Evolutionary conservation across 2,797 vertebrate species (phyloP), one percentile per base, ranked within the genome.

Genomic region (Eulemur coronatus): DNA sequence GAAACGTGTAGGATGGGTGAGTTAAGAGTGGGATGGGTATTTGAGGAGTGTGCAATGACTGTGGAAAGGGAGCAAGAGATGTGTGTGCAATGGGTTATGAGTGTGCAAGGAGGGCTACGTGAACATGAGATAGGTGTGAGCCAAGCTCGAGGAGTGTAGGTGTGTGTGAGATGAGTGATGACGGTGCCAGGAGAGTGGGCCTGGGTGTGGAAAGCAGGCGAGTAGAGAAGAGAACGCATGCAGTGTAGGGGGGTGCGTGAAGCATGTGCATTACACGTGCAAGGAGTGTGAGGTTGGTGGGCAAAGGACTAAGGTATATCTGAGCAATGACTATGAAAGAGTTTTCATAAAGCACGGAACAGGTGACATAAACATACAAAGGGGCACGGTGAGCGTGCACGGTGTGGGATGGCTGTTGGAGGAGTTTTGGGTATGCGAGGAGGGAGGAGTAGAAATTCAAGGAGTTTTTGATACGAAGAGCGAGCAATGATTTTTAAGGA

Each of bases 221-320:
- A 89, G 43, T 1, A 10, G 59, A 35, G 59, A 24, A 67, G 26
- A 50, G 59, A 59, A 69, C 5, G 24, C 18, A 1, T 7, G 55
- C 4, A 20, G 43, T 6, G 5, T 2, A 43, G n/a, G 35, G 12
- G 12, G 2, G 30, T 18, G 7, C 4, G 4, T 0, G 61, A 35
- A 18, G n/a, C 4, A 0, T 0, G 24, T 1, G 46, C 35, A 18
- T 1, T 17, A 7, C 46, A 33, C 1, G 4, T 20, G 30, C 24
- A 75, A 43, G 59, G 20, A 43, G 57, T 7, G 5, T 8, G 55
- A 76, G 35, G n/a, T 15, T 86, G n/a, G 17, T 52, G 48, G 35
- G 52, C 20, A 41, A 82, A 67, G 4, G 52, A 48, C 41, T 26
- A 46, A 89, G 57, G 75, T 33, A 2, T 41, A 24, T 63, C 48